Evolutionary conservation across 2,113 vertebrate species (phyloP).

Genomic region (Ploceus nigricollis): DNA sequence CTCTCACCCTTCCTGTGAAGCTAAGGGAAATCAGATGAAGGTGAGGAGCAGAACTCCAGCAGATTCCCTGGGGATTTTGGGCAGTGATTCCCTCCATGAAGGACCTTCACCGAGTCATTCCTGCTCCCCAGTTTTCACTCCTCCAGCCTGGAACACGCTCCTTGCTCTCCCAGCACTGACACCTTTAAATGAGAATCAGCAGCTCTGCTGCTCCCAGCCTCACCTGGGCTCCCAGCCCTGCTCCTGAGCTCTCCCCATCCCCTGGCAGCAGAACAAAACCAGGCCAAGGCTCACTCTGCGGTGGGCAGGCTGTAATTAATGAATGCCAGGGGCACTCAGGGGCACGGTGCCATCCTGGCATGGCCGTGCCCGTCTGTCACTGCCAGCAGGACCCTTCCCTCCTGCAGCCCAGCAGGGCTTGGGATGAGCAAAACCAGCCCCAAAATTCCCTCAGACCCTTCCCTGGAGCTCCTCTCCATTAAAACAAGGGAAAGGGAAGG

Average conservation of each 20-base stretch:
- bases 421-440: neutral
- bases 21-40: neutral
- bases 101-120: rapidly evolving
- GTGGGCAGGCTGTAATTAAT: constrained; percentile 40
- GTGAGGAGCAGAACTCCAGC: neutral
- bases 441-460: neutral
- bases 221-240: neutral
- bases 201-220: neutral
- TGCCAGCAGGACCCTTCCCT: constrained; percentile 5
- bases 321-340: no score
- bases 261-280: neutral
- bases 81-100: neutral
- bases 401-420: neutral
- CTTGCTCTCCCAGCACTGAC: neutral
- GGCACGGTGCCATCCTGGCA: neutral
- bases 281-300: constrained; percentile 28
- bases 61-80: neutral
- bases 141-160: rapidly evolving
- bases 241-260: neutral
- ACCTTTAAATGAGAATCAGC: rapidly evolving
- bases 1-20: neutral
- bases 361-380: neutral
- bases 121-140: neutral
- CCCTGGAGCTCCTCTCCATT: neutral
- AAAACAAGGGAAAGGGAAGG: neutral